Conservation (phyloP, 2,797 vertebrate genomes). For the Craterocephalus amniculus region DNA sequence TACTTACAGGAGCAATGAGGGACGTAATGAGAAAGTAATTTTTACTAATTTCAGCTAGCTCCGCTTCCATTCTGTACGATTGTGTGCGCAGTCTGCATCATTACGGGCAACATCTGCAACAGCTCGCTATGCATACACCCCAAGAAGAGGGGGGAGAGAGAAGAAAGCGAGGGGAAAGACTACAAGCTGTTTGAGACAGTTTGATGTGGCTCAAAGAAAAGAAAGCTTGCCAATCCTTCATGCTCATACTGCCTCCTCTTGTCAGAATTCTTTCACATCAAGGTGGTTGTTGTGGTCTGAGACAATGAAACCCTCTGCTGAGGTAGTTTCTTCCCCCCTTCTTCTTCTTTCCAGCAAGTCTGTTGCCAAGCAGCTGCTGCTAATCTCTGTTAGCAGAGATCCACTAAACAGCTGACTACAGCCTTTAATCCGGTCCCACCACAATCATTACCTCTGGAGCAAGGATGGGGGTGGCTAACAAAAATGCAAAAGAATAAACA, state of each 20-base stretch:
- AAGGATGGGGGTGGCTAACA: conserved; percentile 62
- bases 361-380: conserved; percentile 72
- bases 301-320: conserved; percentile 56
- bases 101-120: conserved; percentile 85
- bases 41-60: conserved; percentile 85
- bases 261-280: conserved; percentile 59
- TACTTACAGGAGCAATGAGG: conserved; percentile 89
- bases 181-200: conserved; percentile 53
- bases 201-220: conserved; percentile 56
- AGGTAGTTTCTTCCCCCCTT: conserved; percentile 28
- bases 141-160: conserved; percentile 27
- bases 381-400: conserved; percentile 78
- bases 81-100: conserved; percentile 84
- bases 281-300: conserved; percentile 54
- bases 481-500: conserved; percentile 76
- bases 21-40: conserved; percentile 89
- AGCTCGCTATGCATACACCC: conserved; percentile 71
- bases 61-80: conserved; percentile 79
- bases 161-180: conserved; percentile 33
- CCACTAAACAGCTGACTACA: conserved; percentile 75
- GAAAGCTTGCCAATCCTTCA: conserved; percentile 56
- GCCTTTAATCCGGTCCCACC: conserved; percentile 75
- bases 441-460: conserved; percentile 76
- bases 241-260: conserved; percentile 78
- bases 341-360: conserved; percentile 47